Conservation (phyloP, 2,888 invertebrate species). For the Gymnocheta viridis region DNA sequence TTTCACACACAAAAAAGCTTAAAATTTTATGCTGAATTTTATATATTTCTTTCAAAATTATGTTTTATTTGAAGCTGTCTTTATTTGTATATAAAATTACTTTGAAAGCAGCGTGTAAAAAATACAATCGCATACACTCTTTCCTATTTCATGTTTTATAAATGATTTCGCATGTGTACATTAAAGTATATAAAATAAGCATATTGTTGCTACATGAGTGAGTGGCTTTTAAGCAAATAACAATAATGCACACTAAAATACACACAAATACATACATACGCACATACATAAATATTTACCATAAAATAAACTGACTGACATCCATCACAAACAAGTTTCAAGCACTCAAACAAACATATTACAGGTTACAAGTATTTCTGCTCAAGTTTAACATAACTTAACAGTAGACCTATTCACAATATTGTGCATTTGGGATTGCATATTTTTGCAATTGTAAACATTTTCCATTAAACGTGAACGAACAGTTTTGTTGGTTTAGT, state of each 20-base stretch:
- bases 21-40: not conserved
- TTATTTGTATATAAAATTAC: not conserved
- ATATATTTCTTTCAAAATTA: not conserved
- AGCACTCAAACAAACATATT: not conserved
- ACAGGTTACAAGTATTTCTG: not conserved
- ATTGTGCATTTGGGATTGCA: too few relatives aligned
- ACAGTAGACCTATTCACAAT: too few relatives aligned
- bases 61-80: conserved; percentile 1
- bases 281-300: too few relatives aligned
- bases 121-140: not conserved
- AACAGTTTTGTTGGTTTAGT: too few relatives aligned
- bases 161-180: not conserved
- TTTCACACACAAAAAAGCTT: not conserved
- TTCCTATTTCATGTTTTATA: not conserved
- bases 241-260: too few relatives aligned
- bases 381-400: not conserved
- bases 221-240: conserved; percentile 48
- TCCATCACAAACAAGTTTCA: not conserved
- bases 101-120: not conserved
- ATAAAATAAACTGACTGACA: not conserved
- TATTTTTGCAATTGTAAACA: too few relatives aligned
- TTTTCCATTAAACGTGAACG: too few relatives aligned
- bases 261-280: not conserved
- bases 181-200: conserved; percentile 28
- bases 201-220: conserved; percentile 39